Base-by-base conservation (phyloP, 2,888 invertebrate species). In the Mycalesis mineus region DNA sequence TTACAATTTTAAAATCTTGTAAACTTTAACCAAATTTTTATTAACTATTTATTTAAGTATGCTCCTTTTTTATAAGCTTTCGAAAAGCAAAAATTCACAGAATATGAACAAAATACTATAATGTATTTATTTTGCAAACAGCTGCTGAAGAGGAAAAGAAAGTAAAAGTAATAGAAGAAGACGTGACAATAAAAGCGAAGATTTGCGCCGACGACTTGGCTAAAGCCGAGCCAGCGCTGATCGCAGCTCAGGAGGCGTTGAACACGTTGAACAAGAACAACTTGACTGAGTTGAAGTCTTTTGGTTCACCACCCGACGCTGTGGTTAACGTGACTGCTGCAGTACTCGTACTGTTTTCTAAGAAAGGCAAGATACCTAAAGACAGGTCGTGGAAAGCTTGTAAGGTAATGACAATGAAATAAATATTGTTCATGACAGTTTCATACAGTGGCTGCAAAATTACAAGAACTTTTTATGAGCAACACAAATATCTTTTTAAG, bases 221-320 rank as follows among this genome's bases (percentile, higher is more conserved):
- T 0, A 96, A 95, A 75, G 98, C 98, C 0, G 97, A 98, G 79
- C 98, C 98, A 0, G 97, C 97, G 0, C 83, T 98, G 22, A 75
- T 94, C 15, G 97, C 97, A 9, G 98, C 98, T 0, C 95, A 96
- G 75, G 96, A 95, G 69, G 98, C 98, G 7, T 84, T 98, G 50
- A 95, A 98, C 74, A 98, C 98, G 0, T 83, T 98, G 22, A 97
- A 98, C 75, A 98, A 98, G 88, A 95, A 93, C 73, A 98, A 98
- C 79, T 84, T 98, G 65, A 98, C 98, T 0, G 98, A 98, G 84
- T 82, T 98, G 74, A 98, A 98, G 78, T 97, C 98, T 0, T 98
- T 98, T 78, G 96, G 97, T 0, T 93, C 96, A 4, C 98, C 98
- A 4, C 97, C 97, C 0, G 93, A 94, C 41, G 96, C 96, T 54